phyloP scores from a whole-genome alignment of 2,888 invertebrate genomes.

The Coleophora flavipennella region DNA sequence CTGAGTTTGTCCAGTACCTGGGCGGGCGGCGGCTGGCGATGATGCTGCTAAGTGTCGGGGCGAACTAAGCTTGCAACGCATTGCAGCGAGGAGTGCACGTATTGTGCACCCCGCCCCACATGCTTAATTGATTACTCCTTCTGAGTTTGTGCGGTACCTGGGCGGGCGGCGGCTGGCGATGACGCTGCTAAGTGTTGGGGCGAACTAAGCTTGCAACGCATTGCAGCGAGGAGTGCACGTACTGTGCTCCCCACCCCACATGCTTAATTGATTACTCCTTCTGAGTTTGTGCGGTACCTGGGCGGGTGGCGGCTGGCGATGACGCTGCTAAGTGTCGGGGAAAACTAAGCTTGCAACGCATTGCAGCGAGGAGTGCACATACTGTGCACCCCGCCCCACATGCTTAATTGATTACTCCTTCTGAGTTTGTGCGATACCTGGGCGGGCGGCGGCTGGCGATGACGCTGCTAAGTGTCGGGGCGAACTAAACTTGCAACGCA shows the following conservation, averaged over 20 bases:
- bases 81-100: constrained; percentile 66
- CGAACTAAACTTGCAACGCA: constrained; percentile 56
- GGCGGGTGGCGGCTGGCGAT: constrained; percentile 66
- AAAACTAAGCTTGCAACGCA: constrained; percentile 59
- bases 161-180: constrained; percentile 66
- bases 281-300: too few relatives aligned
- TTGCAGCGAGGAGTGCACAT: constrained; percentile 66
- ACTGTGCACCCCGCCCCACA: constrained; percentile 71
- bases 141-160: too few relatives aligned
- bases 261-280: too few relatives aligned
- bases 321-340: constrained; percentile 65
- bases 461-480: constrained; percentile 65
- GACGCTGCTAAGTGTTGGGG: constrained; percentile 65
- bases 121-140: too few relatives aligned
- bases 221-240: constrained; percentile 66
- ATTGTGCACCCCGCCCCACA: constrained; percentile 71
- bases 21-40: constrained; percentile 66
- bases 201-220: constrained; percentile 59
- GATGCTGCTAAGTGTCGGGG: constrained; percentile 65
- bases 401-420: too few relatives aligned
- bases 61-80: constrained; percentile 59
- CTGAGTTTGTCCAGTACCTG: too few relatives aligned
- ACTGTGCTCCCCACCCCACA: constrained; percentile 71
- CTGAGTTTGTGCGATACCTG: constrained; percentile 29
- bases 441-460: constrained; percentile 66